A percentile compares a stretch with the other conserved stretches of the same genome.
Conservation (phyloP, 1,140 invertebrate species). For the Camponotus vicinus region DNA sequence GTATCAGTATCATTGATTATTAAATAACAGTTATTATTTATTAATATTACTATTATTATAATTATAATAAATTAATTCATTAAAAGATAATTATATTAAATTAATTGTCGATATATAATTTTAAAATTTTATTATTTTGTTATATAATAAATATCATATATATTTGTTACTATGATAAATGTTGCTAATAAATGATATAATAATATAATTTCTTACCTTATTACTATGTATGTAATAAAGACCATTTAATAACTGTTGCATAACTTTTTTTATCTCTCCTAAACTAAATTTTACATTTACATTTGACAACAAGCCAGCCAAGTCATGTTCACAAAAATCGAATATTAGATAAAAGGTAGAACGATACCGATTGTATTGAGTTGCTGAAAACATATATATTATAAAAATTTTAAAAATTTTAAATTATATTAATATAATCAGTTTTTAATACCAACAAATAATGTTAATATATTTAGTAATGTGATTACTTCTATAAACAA, state of each 20-base stretch:
- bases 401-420: slow-evolving; percentile 25
- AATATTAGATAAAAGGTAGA: slow-evolving; percentile 99
- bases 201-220: slow-evolving; percentile 88
- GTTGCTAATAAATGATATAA: no score
- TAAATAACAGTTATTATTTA: no score
- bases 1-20: background rate
- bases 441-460: no score
- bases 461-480: background rate
- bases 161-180: background rate
- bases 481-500: background rate
- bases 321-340: slow-evolving; percentile 99
- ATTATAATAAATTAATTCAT: background rate
- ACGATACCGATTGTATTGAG: slow-evolving; percentile 93
- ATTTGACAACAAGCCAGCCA: slow-evolving; percentile 98
- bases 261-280: slow-evolving; percentile 99
- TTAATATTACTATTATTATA: background rate
- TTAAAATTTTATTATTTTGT: no score
- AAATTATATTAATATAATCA: background rate
- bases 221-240: slow-evolving; percentile 99
- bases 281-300: slow-evolving; percentile 98
- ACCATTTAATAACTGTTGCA: slow-evolving; percentile 98
- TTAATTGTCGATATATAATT: no score
- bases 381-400: slow-evolving; percentile 87
- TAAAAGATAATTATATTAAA: background rate
- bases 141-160: background rate